Conservation (phyloP, 2,113 vertebrate genomes). For the Vimba vimba region DNA sequence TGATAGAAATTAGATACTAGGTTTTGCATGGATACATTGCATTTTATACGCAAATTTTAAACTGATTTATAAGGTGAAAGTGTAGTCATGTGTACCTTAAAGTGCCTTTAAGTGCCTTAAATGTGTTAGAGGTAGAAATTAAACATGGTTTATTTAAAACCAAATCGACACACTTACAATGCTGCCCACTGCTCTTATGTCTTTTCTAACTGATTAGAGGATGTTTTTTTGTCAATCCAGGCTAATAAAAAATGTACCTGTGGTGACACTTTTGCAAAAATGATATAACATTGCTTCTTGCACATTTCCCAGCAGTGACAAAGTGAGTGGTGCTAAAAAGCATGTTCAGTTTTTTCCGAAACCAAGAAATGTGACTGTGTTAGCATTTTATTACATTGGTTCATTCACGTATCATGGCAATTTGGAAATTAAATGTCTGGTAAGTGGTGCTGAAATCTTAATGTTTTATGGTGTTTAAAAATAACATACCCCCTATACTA, state of each 20-base stretch:
- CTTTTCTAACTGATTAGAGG: background rate
- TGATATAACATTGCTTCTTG: background rate
- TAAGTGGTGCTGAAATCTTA: background rate
- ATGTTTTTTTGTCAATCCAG: background rate
- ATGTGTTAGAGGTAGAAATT: background rate
- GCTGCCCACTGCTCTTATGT: background rate
- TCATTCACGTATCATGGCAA: background rate
- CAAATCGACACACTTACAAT: background rate
- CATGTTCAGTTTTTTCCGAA: background rate
- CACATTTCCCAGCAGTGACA: background rate
- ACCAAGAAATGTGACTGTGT: background rate
- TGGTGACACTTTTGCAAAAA: background rate
- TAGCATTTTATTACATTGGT: background rate
- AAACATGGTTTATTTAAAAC: background rate
- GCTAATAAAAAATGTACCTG: background rate
- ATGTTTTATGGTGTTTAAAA: background rate
- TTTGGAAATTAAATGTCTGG: background rate
- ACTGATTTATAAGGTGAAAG: background rate
- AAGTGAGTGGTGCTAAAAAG: background rate
- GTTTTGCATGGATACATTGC: background rate
- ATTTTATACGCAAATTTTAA: background rate
- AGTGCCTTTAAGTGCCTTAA: background rate
- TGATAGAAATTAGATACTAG: background rate
- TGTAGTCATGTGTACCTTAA: background rate
- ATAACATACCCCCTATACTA: background rate